Conservation (phyloP, 2,888 invertebrate species). For the Limnephilus rhombicus region DNA sequence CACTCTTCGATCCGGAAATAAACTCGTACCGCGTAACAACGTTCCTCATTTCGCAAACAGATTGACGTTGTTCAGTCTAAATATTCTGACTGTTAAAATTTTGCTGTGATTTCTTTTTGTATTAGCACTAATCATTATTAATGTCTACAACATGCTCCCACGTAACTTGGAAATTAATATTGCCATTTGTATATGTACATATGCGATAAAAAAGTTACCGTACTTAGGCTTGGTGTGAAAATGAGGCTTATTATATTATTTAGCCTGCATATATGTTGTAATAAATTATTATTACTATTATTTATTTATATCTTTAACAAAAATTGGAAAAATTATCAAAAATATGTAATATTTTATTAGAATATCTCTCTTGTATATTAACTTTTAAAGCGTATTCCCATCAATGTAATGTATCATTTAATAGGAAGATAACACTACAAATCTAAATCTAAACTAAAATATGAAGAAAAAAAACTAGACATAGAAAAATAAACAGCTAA, state of each 20-base stretch:
- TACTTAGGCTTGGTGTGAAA: neutral
- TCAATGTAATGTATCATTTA: no score
- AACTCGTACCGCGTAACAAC: neutral
- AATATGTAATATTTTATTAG: no score
- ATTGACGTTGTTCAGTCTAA: constrained; percentile 1
- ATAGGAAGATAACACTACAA: no score
- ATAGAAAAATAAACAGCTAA: no score
- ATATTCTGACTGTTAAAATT: neutral
- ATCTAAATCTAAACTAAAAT: no score
- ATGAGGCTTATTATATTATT: neutral
- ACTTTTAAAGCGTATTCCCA: no score
- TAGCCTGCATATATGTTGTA: no score
- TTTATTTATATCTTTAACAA: neutral
- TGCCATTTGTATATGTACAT: no score
- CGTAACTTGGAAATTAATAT: neutral
- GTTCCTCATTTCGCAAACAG: constrained; percentile 26
- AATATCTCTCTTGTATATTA: no score
- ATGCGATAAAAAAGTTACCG: neutral
- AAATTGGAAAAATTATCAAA: no score
- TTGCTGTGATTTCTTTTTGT: neutral
- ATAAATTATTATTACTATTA: no score
- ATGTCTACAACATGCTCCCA: neutral
- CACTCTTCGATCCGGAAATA: neutral
- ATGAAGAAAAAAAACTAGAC: no score
- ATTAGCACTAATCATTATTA: neutral